Conservation (phyloP, 2,797 vertebrate genomes). For the Pangasius djambal region DNA sequence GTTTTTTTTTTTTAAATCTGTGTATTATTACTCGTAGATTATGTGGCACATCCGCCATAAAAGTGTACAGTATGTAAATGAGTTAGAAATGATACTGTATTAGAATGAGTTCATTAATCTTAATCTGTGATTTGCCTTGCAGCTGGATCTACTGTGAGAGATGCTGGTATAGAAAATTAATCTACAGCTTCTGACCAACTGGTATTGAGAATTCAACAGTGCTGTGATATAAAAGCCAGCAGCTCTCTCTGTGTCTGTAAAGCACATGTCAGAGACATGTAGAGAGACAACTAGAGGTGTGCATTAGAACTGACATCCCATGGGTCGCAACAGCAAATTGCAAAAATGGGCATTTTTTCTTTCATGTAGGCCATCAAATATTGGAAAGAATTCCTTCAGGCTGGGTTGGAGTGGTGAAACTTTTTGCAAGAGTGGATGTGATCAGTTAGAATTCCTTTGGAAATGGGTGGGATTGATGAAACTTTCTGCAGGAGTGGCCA, state of each 20-base stretch:
- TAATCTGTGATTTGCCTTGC: not conserved
- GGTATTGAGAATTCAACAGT: not conserved
- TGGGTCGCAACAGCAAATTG: not conserved
- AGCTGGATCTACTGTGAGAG: not conserved
- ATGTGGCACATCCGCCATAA: not conserved
- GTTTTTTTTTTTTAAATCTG: not conserved
- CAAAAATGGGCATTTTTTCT: not conserved
- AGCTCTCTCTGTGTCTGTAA: not conserved
- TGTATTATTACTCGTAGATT: not conserved
- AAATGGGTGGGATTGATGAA: not conserved
- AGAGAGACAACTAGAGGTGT: not conserved
- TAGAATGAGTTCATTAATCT: not conserved
- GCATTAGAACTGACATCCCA: not conserved
- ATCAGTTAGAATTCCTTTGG: not conserved
- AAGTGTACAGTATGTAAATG: not conserved
- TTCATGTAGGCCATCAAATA: not conserved
- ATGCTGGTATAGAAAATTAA: not conserved
- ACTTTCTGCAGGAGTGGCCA: not conserved
- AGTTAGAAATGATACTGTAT: not conserved
- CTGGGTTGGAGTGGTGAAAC: not conserved
- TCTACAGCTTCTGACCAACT: not conserved
- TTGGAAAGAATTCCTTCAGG: not conserved
- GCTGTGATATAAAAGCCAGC: not conserved
- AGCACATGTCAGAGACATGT: not conserved
- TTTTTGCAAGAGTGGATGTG: not conserved